phyloP scores from a whole-genome alignment of 1,140 invertebrate genomes.

The Neuroterus valhalla region DNA sequence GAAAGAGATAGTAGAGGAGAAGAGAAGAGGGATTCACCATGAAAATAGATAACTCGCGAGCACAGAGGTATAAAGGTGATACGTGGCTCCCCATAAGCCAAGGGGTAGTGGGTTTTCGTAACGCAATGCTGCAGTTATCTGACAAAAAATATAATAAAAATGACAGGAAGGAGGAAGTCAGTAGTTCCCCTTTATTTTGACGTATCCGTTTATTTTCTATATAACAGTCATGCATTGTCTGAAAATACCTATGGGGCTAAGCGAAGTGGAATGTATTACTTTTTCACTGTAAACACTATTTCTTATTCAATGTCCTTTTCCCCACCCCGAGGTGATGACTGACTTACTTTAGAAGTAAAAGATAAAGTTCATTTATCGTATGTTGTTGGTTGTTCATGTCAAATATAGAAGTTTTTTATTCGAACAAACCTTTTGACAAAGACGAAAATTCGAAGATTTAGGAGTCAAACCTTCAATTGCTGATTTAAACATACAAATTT shows the following conservation, averaged over 20 bases:
- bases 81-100: slow-evolving; percentile 37
- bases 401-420: too few relatives aligned
- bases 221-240: not conserved
- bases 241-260: not conserved
- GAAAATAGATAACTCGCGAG: slow-evolving; percentile 72
- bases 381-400: too few relatives aligned
- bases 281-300: not conserved
- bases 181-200: slow-evolving; percentile 6
- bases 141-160: slow-evolving; percentile 18
- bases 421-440: too few relatives aligned
- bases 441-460: too few relatives aligned
- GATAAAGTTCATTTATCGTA: too few relatives aligned
- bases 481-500: too few relatives aligned
- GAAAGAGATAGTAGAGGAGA: not conserved
- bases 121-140: slow-evolving; percentile 10
- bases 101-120: slow-evolving; percentile 27
- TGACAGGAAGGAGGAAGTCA: not conserved
- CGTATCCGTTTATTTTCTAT: not conserved
- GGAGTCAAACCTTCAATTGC: too few relatives aligned
- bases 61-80: slow-evolving; percentile 61
- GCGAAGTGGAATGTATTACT: not conserved
- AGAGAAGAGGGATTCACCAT: slow-evolving; percentile 62
- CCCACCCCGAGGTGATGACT: not conserved
- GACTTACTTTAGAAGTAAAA: not conserved
- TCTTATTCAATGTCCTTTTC: not conserved